Percentiles rank a stretch among this genome's conserved stretches.
phyloP scores from a whole-genome alignment of 2,113 vertebrate species.

The Silurus glanis region DNA sequence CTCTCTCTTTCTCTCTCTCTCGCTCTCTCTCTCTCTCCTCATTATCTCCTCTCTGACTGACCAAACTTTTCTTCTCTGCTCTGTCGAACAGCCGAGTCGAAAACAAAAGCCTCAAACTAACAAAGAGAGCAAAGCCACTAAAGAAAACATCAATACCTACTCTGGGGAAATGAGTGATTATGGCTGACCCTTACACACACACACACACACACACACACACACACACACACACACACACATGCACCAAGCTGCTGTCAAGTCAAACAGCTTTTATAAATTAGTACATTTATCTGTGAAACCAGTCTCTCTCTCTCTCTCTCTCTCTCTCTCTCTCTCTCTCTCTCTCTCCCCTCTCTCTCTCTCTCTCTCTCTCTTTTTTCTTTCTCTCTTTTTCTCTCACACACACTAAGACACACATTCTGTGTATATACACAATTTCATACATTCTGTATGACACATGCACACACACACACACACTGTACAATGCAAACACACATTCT shows the following conservation, averaged over 20 bases:
- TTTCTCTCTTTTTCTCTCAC: too few relatives aligned
- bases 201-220: neutral
- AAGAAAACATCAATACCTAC: constrained; percentile 29
- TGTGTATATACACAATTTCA: too few relatives aligned
- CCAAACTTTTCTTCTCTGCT: constrained; percentile 6
- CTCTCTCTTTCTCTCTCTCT: neutral
- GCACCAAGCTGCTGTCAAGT: neutral
- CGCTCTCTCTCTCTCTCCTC: neutral
- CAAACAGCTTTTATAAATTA: neutral
- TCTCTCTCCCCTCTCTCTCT: too few relatives aligned
- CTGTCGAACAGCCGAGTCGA: neutral
- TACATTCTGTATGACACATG: too few relatives aligned
- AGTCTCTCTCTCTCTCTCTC: too few relatives aligned
- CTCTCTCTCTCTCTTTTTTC: too few relatives aligned
- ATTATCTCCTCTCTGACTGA: constrained; percentile 16
- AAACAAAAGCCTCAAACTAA: constrained; percentile 28
- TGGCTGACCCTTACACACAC: constrained; percentile 1
- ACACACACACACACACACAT: neutral
- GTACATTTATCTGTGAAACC: neutral
- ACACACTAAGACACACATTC: too few relatives aligned
- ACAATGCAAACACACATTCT: too few relatives aligned
- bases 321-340: too few relatives aligned
- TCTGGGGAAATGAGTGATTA: constrained; percentile 17
- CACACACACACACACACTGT: too few relatives aligned
- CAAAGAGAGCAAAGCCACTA: constrained; percentile 33